Conservation (phyloP, 2,888 invertebrate species). For the Limulus polyphemus region DNA sequence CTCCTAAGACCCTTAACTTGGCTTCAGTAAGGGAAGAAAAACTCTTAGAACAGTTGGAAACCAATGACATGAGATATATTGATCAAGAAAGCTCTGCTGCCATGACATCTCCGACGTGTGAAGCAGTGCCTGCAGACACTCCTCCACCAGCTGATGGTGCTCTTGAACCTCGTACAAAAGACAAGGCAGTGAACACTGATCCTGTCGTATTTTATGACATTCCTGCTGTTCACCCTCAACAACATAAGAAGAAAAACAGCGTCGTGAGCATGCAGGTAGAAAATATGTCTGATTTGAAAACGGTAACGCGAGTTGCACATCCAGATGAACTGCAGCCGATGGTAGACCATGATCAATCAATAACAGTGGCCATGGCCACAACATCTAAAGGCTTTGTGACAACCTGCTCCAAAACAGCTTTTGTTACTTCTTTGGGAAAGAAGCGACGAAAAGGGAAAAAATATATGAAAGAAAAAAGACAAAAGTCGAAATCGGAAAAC, state of each 20-base stretch:
- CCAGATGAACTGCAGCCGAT: slow-evolving; percentile 22
- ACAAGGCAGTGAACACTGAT: not conserved
- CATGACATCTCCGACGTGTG: slow-evolving; percentile 2
- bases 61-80: slow-evolving; percentile 9
- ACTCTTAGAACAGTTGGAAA: slow-evolving; percentile 5
- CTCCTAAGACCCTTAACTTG: slow-evolving; percentile 10
- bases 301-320: slow-evolving; percentile 30
- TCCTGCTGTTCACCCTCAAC: not conserved
- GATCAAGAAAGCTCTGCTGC: slow-evolving; percentile 4
- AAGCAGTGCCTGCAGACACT: not conserved
- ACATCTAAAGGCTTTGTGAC: not conserved
- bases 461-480: slow-evolving; percentile 46
- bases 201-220: too few species aligned
- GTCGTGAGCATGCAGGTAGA: slow-evolving; percentile 13
- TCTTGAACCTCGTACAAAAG: not conserved
- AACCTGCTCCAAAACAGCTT: slow-evolving; percentile 5
- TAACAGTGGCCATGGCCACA: not conserved
- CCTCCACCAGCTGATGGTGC: not conserved
- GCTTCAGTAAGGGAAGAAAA: slow-evolving; percentile 7
- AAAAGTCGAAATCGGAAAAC: slow-evolving; percentile 96
- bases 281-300: slow-evolving; percentile 42
- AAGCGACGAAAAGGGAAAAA: slow-evolving; percentile 14
- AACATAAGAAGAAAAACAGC: slow-evolving; percentile 1
- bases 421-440: slow-evolving; percentile 20
- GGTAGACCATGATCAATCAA: slow-evolving; percentile 8